These are phyloP conservation scores for Rhynchomys soricoides DNA, from an alignment of 2,113 vertebrate species.

Conservation along the genomic window DNA sequence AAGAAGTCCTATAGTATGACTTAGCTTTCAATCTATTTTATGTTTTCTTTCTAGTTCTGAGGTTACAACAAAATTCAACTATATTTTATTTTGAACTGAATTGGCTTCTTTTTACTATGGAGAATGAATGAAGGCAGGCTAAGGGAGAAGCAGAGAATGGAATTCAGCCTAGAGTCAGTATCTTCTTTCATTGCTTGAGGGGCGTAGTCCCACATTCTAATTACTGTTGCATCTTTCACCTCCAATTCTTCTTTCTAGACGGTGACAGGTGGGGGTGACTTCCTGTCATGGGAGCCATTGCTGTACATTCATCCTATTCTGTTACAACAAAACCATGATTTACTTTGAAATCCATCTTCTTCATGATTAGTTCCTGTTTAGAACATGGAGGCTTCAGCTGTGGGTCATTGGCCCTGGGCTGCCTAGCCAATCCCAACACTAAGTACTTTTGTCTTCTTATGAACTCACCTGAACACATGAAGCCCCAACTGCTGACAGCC, in stretches of 20 bases:
- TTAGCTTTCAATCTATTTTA: constrained; percentile 70
- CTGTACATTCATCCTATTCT: background rate
- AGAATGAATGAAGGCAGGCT: background rate
- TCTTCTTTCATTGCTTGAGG: background rate
- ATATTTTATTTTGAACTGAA: constrained; percentile 33
- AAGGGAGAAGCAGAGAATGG: constrained; percentile 1
- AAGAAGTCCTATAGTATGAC: constrained; percentile 57
- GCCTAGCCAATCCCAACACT: background rate
- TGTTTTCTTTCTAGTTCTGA: constrained; percentile 77
- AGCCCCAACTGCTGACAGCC: background rate
- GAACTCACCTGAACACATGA: background rate
- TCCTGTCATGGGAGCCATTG: background rate
- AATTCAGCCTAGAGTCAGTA: constrained; percentile 2
- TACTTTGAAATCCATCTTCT: background rate
- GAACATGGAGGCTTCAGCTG: background rate
- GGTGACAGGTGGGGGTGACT: background rate
- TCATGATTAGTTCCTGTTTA: background rate
- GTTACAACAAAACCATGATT: background rate
- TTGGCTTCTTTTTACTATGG: constrained; percentile 15
- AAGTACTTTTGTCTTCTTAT: background rate
- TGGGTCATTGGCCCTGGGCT: too few relatives aligned
- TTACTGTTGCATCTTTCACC: background rate
- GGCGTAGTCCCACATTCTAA: background rate
- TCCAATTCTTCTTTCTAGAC: background rate
- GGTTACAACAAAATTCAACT: constrained; percentile 64